Base-by-base conservation (phyloP, 2,888 invertebrate genomes). In the Omphaloscelis lunosa region DNA sequence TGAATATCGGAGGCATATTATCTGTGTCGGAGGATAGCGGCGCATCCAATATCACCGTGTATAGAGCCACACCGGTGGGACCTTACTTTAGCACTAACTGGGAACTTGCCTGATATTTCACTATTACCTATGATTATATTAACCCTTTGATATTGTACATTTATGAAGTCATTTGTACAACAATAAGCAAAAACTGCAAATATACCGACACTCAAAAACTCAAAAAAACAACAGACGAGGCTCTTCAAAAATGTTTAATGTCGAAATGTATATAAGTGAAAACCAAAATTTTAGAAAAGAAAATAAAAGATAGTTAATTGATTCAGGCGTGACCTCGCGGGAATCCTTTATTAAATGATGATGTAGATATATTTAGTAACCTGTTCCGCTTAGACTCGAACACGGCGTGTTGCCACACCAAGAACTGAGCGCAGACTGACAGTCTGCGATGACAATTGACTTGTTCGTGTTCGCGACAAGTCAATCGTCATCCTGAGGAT, bases 11-110 rank as follows among this genome's bases (percentile, higher is more conserved):
- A n/a, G n/a, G n/a, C n/a, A n/a, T n/a, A n/a, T n/a, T n/a, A n/a
- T n/a, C n/a, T 80, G 71, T 68, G 65, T 69, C 62, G 61, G 27
- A 69, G 72, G 69, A 70, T 71, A 74, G 59, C n/a, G 59, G 9
- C 23, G 67, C 51, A 73, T 80, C 85, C 83, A 77, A 23, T 20
- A 41, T 45, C 41, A 56, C 56, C 27, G 58, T 34, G 73, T 62
- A 20, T 17, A 69, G 75, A 77, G 59, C 23, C 66, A 39, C 61
- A 63, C 63, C 61, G 71, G 59, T 48, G 65, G 72, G 71, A 84
- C 53, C 34, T 2, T 70, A 73, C 76, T 83, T 76, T 72, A 75
- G 34, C 68, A 53, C 27, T 8, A 15, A 53, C 17, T 45, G 2
- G 5, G 17, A 59, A 65, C 53, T 17, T 41, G 27, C 34, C 56